A percentile compares a stretch with the other conserved stretches of the same genome.
These are phyloP conservation scores for Neocrepidodera transversa DNA, from an alignment of 2,888 invertebrate species.

Conservation along the genomic window DNA sequence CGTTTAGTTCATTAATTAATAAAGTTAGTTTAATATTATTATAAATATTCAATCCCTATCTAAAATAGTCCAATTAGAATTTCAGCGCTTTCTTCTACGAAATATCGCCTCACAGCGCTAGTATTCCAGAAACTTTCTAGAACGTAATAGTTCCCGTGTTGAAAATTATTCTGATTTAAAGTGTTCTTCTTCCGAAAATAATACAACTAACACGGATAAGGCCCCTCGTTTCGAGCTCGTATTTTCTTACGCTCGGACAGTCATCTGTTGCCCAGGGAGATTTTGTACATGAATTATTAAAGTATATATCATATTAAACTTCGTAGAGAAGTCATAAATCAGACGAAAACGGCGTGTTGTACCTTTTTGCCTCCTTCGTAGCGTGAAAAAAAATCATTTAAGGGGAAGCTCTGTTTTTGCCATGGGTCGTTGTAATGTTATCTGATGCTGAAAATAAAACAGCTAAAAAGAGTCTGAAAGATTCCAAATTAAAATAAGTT, in stretches of 20 bases:
- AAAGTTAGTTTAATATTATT: too few relatives aligned
- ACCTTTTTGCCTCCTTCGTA: not conserved
- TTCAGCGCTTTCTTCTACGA: conserved; percentile 13
- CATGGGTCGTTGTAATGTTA: too few relatives aligned
- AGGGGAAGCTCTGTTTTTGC: too few relatives aligned
- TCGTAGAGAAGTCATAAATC: conserved; percentile 8
- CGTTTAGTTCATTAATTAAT: too few relatives aligned
- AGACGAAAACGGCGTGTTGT: not conserved
- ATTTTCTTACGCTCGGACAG: conserved; percentile 20
- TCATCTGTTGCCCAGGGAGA: conserved; percentile 16
- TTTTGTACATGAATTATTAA: conserved; percentile 22
- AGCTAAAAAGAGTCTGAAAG: too few relatives aligned
- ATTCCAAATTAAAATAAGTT: too few relatives aligned
- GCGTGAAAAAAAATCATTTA: not conserved
- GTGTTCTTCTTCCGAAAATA: conserved; percentile 34
- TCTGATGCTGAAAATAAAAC: too few relatives aligned
- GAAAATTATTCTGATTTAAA: conserved; percentile 44
- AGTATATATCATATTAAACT: conserved; percentile 23
- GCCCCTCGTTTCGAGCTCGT: conserved; percentile 4
- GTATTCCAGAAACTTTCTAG: conserved; percentile 30
- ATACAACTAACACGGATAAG: conserved; percentile 16
- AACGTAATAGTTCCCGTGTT: conserved; percentile 37
- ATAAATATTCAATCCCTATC: too few relatives aligned
- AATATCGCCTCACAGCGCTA: conserved; percentile 16
- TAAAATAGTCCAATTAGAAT: conserved; percentile 19